phyloP scores from a whole-genome alignment of 2,113 vertebrate genomes.

The Gracilinanus agilis region DNA sequence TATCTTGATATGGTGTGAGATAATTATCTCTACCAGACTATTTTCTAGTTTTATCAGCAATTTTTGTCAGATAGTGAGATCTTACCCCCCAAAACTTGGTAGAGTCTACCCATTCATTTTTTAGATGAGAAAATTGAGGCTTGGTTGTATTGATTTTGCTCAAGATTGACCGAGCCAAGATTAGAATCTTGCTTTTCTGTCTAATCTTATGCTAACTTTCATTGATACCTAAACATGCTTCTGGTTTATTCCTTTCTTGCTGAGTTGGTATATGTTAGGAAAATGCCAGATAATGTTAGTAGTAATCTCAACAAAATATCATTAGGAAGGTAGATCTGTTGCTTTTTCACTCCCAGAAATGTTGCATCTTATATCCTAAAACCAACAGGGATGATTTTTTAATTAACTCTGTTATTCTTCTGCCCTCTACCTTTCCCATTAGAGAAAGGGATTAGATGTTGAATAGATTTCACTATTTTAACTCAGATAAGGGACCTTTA shows the following conservation, averaged over 20 bases:
- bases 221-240: background rate
- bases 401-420: background rate
- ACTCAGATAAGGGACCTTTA: background rate
- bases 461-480: too few relatives aligned
- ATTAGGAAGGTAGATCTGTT: background rate
- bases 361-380: background rate
- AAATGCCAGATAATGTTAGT: background rate
- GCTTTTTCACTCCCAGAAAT: background rate
- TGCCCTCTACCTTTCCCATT: background rate
- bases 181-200: background rate
- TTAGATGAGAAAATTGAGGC: background rate
- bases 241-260: background rate
- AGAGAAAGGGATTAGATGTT: background rate
- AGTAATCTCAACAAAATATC: background rate
- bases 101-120: background rate
- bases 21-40: background rate
- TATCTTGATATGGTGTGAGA: background rate
- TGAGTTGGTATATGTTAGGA: background rate
- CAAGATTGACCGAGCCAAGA: background rate
- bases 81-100: background rate
- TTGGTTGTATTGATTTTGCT: background rate
- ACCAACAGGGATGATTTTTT: background rate
- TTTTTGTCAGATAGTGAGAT: background rate
- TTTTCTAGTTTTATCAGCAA: background rate
- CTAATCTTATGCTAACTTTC: background rate